Conservation (phyloP, 2,888 invertebrate species). For the Diaperis boleti region DNA sequence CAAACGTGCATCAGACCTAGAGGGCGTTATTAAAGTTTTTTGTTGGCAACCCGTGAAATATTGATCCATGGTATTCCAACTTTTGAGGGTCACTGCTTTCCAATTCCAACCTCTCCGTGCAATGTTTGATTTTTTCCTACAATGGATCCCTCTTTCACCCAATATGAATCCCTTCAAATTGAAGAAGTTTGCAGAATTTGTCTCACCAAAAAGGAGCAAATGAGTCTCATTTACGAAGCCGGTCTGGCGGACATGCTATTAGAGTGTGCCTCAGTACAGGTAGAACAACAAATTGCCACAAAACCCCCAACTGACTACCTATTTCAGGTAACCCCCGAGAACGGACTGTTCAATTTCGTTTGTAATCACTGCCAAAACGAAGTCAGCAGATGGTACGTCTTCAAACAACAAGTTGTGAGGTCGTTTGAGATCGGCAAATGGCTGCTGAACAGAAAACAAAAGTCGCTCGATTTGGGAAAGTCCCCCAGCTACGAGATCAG, state of each 20-base stretch:
- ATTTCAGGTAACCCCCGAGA: constrained; percentile 46
- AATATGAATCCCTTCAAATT: constrained; percentile 50
- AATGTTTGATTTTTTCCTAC: not conserved
- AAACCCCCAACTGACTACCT: not conserved
- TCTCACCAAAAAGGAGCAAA: constrained; percentile 49
- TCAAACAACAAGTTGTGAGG: constrained; percentile 49
- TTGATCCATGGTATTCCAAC: too few relatives aligned
- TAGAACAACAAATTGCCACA: constrained; percentile 21
- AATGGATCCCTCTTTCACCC: constrained; percentile 47
- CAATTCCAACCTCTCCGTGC: too few relatives aligned
- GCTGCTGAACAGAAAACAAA: constrained; percentile 40
- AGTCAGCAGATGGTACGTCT: constrained; percentile 51
- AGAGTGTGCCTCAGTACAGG: constrained; percentile 53
- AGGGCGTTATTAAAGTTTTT: not conserved
- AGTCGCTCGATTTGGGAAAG: too few relatives aligned
- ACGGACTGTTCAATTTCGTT: constrained; percentile 48
- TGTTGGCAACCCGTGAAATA: too few relatives aligned
- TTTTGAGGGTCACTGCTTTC: too few relatives aligned
- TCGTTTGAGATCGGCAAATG: constrained; percentile 50
- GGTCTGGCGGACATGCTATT: constrained; percentile 51
- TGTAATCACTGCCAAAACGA: constrained; percentile 49
- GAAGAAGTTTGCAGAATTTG: constrained; percentile 52
- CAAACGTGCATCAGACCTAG: constrained; percentile 47
- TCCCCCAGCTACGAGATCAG: too few relatives aligned
- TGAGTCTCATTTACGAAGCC: constrained; percentile 49